Base-by-base conservation (phyloP, 1,140 invertebrate genomes). In the Drosophila obscura region DNA sequence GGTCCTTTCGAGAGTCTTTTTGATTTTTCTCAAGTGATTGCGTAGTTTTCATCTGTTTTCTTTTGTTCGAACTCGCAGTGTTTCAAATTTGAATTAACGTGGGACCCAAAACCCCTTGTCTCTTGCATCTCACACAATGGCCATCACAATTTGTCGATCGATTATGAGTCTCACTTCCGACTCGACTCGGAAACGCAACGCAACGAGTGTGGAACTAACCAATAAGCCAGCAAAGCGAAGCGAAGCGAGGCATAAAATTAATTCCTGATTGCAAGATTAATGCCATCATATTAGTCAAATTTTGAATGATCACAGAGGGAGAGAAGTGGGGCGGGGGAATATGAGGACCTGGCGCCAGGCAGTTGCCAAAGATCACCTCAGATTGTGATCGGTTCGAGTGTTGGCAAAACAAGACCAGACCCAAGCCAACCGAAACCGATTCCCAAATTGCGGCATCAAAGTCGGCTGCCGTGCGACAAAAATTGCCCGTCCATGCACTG, bases 1-100 rank as follows among this genome's bases (percentile, higher is more conserved):
- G 67, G 63, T 77, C 83, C 84, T 83, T 80, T 53, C 6, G 26
- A 62, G 73, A 63, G 72, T 64, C 76, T 67, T 78, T 77, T 88
- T 88, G 83, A 88, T 90, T 89, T 89, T 89, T 89, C 85, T 89
- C 85, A 89, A 89, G 85, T 89, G 85, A 89, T 89, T 89, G 85
- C 80, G 80, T 88, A 81, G 85, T 89, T 90, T 89, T 90, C 74
- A 76, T 79, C 69, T 73, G 75, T 71, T 83, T 71, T 71, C 65
- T 58, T 45, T 88, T 88, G 83, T 87, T 83, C 50, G 59, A 52
- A 66, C 4, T 13, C 35, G 67, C 66, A 83, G 65, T 87, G 83
- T 87, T 88, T 88, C 79, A 80, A 88, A 88, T 88, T 88, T 88
- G 79, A 88, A 88, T 88, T 83, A 84, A 89, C 84, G 83, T 88